phyloP scores from a whole-genome alignment of 2,888 invertebrate species.

The Glyphotaelius pellucidus region DNA sequence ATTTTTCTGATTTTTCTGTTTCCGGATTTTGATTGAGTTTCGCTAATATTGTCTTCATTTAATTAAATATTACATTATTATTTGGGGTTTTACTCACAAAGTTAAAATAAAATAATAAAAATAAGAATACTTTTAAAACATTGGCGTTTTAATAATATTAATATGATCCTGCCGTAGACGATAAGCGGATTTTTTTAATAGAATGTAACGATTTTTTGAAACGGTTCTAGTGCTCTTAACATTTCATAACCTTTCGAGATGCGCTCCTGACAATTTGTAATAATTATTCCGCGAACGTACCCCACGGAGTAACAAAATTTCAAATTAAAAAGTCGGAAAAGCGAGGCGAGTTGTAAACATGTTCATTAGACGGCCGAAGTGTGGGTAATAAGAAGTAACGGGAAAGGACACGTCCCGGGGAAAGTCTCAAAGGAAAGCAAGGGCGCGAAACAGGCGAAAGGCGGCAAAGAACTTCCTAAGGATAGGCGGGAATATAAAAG shows the following conservation, averaged over 20 bases:
- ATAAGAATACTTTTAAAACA: background rate
- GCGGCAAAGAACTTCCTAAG: slow-evolving; percentile 11
- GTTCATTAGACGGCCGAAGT: slow-evolving; percentile 19
- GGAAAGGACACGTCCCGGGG: background rate
- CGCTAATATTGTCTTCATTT: too few relatives aligned
- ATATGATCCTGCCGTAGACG: background rate
- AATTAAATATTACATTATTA: too few relatives aligned
- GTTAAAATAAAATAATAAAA: too few relatives aligned
- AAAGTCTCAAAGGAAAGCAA: background rate
- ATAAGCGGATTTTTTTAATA: background rate
- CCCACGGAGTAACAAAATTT: slow-evolving; percentile 12
- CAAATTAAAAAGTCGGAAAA: slow-evolving; percentile 20
- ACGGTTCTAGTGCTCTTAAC: background rate
- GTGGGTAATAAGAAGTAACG: slow-evolving; percentile 38
- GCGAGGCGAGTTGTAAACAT: slow-evolving; percentile 33
- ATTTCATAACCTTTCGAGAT: background rate
- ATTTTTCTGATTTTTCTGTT: too few relatives aligned
- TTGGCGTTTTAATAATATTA: background rate
- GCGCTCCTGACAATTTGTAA: background rate
- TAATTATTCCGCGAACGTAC: background rate
- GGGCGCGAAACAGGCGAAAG: background rate
- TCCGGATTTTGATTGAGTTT: too few relatives aligned
- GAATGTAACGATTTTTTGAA: background rate
- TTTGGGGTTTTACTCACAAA: too few relatives aligned
- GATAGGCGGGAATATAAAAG: slow-evolving; percentile 15